These are phyloP conservation scores for Sinocyclocheilus rhinocerous DNA, from an alignment of 2,113 vertebrate genomes.

Conservation along the genomic window DNA sequence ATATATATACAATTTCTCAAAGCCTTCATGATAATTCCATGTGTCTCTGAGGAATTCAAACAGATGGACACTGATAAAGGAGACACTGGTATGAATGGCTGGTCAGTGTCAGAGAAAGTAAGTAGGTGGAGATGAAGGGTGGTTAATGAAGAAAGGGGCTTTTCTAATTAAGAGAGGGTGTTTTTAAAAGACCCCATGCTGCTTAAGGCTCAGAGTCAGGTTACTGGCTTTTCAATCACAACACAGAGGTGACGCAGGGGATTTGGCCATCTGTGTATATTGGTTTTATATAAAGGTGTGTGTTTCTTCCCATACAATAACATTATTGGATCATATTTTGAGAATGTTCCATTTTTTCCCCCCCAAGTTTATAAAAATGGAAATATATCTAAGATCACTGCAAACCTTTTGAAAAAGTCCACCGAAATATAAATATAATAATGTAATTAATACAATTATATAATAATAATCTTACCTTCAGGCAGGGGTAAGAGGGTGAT, in stretches of 20 bases:
- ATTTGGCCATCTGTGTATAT: not conserved
- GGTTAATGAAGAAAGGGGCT: not conserved
- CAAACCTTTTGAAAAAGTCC: not conserved
- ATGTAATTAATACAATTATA: not conserved
- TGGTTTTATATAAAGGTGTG: not conserved
- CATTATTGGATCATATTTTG: not conserved
- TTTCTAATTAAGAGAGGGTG: not conserved
- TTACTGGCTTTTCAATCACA: slow-evolving; percentile 28
- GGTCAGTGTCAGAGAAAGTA: slow-evolving; percentile 24
- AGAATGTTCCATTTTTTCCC: not conserved
- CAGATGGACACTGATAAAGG: slow-evolving; percentile 31
- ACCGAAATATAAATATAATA: not conserved
- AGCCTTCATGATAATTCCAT: not conserved
- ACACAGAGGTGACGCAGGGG: not conserved
- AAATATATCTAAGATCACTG: not conserved
- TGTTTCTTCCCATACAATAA: not conserved
- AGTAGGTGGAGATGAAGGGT: slow-evolving; percentile 4
- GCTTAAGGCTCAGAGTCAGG: slow-evolving; percentile 16
- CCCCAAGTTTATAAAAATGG: not conserved
- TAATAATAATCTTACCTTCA: slow-evolving; percentile 80
- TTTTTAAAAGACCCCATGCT: slow-evolving; percentile 30
- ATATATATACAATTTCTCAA: too few relatives aligned
- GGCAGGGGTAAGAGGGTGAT: slow-evolving; percentile 90
- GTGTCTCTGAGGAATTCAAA: slow-evolving; percentile 12
- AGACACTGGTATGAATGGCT: slow-evolving; percentile 22